phyloP scores from a whole-genome alignment of 2,888 invertebrate genomes.

The Serripes groenlandicus region DNA sequence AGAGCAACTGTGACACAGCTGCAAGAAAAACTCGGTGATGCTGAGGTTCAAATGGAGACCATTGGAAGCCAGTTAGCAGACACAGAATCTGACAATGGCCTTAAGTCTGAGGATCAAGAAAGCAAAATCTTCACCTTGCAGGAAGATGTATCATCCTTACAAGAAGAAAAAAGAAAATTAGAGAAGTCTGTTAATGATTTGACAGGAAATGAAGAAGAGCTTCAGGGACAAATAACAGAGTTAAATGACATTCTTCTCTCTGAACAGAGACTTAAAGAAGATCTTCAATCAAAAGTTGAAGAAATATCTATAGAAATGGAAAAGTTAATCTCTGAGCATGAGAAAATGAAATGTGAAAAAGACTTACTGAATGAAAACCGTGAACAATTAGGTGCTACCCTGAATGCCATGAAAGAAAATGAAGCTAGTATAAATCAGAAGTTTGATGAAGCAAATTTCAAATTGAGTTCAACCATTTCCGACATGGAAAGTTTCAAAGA shows the following conservation, averaged over 20 bases:
- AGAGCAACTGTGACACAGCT: conserved; percentile 41
- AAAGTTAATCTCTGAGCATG: background rate
- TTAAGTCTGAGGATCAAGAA: background rate
- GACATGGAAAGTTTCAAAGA: background rate
- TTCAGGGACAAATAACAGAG: conserved; percentile 17
- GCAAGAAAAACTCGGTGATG: conserved; percentile 44
- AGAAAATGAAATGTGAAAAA: conserved; percentile 24
- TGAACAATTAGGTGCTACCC: background rate
- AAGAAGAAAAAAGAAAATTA: background rate
- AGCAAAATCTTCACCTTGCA: background rate
- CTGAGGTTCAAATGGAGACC: conserved; percentile 14
- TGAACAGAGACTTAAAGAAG: conserved; percentile 23
- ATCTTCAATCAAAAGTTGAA: background rate
- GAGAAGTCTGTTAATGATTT: background rate
- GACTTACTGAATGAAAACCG: background rate
- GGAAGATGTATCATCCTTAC: background rate
- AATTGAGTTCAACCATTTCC: background rate
- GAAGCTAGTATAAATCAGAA: conserved; percentile 33
- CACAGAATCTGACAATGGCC: background rate
- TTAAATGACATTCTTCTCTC: background rate
- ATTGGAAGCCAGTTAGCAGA: conserved; percentile 15
- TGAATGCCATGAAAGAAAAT: conserved; percentile 18
- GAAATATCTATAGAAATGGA: conserved; percentile 18
- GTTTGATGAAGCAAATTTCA: conserved; percentile 42
- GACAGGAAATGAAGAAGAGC: background rate